Base-by-base conservation (phyloP, 2,797 vertebrate species). In the Cossypha dichroa region DNA sequence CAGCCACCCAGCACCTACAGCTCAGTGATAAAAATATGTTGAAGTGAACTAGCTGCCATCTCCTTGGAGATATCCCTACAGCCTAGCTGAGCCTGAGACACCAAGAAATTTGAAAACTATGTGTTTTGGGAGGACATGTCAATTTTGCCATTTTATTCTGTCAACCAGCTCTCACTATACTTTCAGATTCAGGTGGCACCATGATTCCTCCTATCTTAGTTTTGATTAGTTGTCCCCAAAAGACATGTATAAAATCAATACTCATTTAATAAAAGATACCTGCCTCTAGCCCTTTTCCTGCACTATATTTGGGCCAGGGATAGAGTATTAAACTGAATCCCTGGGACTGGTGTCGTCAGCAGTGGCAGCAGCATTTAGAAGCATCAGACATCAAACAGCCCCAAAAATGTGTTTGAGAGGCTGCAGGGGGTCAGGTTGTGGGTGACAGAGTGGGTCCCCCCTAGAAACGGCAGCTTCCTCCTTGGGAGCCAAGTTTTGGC, bases 301-400 rank as follows among this genome's bases (percentile, higher is more conserved):
- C 9, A 15, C 52, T 1, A 0, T 31, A 7, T 1, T 20, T 13
- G 15, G 23, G 5, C 34, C 16, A 48, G 67, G 34, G n/a, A 16
- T 58, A 28, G 16, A 64, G 1, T 23, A 54, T 10, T 26, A 48
- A 59, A 15, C 15, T 0, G 0, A n/a, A 23, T 68, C 36, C 46
- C 25, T 1, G 6, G 25, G 6, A 15, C n/a, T 4, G 14, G 3
- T 54, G 17, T 40, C 10, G 1, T 41, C 63, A 4, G 3, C 19
- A 45, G 34, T 22, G 12, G 31, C 58, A 56, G 62, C 26, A 60
- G 13, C 2, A 1, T 41, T 51, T 54, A 63, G 46, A 81, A 17
- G 18, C 22, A 40, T 54, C 2, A 2, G 31, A 34, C 0, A 38
- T 54, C 2, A 2, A 31, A 36, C 0, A 3, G 36, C 26, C 22